These are phyloP conservation scores for Galago senegalensis DNA, from an alignment of 2,797 vertebrate genomes.

Conservation along the genomic window DNA sequence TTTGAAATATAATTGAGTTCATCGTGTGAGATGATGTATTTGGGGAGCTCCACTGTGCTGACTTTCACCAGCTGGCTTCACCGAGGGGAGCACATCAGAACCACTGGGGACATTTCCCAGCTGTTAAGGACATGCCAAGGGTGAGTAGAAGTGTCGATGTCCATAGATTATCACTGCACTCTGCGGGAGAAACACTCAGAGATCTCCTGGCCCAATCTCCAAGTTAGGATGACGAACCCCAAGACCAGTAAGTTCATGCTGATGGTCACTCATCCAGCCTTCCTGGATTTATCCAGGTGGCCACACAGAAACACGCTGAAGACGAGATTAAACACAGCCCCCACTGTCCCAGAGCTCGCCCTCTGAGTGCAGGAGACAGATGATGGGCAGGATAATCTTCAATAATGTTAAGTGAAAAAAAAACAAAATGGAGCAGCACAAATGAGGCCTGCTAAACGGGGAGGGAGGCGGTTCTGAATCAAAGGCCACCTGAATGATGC, in stretches of 20 bases:
- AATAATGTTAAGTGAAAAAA: neutral
- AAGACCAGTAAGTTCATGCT: neutral
- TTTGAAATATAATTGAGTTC: constrained; percentile 29
- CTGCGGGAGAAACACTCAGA: neutral
- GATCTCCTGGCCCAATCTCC: neutral
- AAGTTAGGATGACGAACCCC: neutral
- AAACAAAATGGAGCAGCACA: neutral
- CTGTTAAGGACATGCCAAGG: neutral
- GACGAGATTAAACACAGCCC: neutral
- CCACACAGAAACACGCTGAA: rapidly evolving
- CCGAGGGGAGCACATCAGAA: neutral
- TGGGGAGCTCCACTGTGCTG: neutral
- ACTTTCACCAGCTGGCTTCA: neutral
- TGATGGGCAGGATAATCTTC: neutral
- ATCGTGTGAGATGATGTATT: neutral
- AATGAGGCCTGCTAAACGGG: neutral
- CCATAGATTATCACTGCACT: neutral
- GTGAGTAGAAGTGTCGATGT: neutral
- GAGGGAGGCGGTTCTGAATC: neutral
- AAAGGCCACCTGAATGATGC: neutral
- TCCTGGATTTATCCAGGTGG: neutral
- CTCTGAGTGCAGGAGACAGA: neutral
- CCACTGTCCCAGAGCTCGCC: neutral
- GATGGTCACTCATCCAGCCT: neutral
- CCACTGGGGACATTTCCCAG: neutral